Base-by-base conservation (phyloP, 1,140 invertebrate species). In the Chymomyza costata region DNA sequence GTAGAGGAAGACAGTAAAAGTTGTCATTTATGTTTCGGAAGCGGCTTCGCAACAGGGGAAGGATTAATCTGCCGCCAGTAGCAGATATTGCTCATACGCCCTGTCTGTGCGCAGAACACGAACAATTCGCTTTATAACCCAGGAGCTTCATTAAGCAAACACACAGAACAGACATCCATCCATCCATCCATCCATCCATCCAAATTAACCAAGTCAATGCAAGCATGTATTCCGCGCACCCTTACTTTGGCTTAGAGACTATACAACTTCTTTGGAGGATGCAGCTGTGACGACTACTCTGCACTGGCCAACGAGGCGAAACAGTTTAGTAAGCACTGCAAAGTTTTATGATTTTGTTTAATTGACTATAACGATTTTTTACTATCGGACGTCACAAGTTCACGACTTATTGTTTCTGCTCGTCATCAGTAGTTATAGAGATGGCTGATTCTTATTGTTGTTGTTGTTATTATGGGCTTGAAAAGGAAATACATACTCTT, bases 361-460 rank as follows among this genome's bases (percentile, higher is more conserved):
- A 82, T 82, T 82, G 67, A 53, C 65, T 58, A 78, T 82, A 78
- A 82, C 55, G 43, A 57, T 66, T 82, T 71, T 81, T 82, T 82
- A 82, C 66, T 67, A 51, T 65, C 53, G 52, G 46, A 50, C 50
- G 52, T 52, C 61, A 40, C 21, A 51, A 50, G 44, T 63, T 30
- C 43, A 40, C 39, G 50, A 30, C 44, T 28, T 47, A 17, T 45
- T 30, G 19, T 32, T 34, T 19, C 28, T 32, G 25, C 8, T 51
- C 28, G 7, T 41, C 48, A 28, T 54, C 37, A 5, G 10, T 28
- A 10, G 40, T 17, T 19, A 21, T 5, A 7, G 8, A 35, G 15
- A 25, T 48, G 13, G 13, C 10, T 28, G 5, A 28, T 28, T 25
- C 6, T 34, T 34, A 34, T 13, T 34, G 3, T 16, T 21, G 54